Conservation (phyloP, 2,113 vertebrate genomes). For the Psophia crepitans region DNA sequence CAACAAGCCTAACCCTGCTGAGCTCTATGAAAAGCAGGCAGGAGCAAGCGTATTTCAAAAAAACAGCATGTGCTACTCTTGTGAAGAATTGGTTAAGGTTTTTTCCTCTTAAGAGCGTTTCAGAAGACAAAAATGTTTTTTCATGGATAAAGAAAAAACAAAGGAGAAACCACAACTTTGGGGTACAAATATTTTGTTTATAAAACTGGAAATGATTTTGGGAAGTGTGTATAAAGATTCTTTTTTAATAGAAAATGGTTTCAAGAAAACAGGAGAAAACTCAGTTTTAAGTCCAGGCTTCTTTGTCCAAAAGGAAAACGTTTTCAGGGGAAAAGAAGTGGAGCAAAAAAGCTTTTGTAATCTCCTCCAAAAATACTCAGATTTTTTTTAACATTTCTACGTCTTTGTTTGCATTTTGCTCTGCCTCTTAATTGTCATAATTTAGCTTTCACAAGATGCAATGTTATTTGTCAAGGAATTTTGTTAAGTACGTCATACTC, state of each 20-base stretch:
- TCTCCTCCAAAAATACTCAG: background rate
- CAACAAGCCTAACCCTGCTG: background rate
- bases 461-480: conserved; percentile 4
- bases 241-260: background rate
- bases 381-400: background rate
- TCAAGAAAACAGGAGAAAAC: background rate
- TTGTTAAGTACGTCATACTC: background rate
- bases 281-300: background rate
- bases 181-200: conserved; percentile 12
- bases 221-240: background rate
- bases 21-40: background rate
- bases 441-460: background rate
- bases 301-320: background rate
- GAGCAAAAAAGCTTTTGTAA: background rate
- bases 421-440: background rate
- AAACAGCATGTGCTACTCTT: background rate
- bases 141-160: background rate
- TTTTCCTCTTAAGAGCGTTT: background rate
- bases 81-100: background rate
- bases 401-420: background rate
- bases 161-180: conserved; percentile 2
- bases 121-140: background rate
- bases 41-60: background rate
- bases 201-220: background rate
- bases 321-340: background rate